These are phyloP conservation scores for Germaria angustata DNA, from an alignment of 2,888 invertebrate species.

Conservation along the genomic window DNA sequence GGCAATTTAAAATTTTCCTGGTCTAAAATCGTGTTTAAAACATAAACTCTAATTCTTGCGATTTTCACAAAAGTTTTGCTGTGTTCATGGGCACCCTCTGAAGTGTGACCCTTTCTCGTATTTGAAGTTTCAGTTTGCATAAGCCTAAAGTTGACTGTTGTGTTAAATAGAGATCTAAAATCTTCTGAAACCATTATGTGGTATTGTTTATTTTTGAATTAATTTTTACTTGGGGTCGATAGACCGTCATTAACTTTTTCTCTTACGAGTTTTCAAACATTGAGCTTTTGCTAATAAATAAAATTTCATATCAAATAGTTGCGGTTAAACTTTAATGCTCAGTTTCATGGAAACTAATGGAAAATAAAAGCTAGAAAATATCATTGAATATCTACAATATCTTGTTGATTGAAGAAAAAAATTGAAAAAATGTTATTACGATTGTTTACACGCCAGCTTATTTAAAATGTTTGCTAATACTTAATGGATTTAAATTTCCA, in stretches of 20 bases:
- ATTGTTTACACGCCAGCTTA: conserved; percentile 29
- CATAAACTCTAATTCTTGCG: too few species aligned
- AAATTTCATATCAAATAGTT: background rate
- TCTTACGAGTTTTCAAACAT: background rate
- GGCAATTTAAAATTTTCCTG: too few species aligned
- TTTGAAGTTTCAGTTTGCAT: too few species aligned
- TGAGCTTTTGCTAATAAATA: background rate
- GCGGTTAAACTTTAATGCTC: background rate
- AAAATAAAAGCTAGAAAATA: background rate
- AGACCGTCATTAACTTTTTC: background rate
- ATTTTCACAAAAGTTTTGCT: too few species aligned
- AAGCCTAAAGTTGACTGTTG: too few species aligned
- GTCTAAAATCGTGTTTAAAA: too few species aligned
- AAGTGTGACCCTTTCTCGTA: too few species aligned
- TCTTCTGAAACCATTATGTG: background rate
- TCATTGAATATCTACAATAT: background rate
- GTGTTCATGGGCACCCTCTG: too few species aligned
- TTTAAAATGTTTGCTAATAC: conserved; percentile 44
- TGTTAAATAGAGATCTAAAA: too few species aligned
- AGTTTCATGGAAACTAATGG: background rate
- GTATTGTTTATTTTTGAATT: background rate
- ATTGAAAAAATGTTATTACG: conserved; percentile 17
- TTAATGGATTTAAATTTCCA: conserved; percentile 47
- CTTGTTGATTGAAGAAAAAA: background rate
- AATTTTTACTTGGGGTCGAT: background rate